A percentile compares a stretch with the other conserved stretches of the same genome.
Evolutionary conservation across 2,888 invertebrate genomes (phyloP).

Genomic region (Griposia aprilina): DNA sequence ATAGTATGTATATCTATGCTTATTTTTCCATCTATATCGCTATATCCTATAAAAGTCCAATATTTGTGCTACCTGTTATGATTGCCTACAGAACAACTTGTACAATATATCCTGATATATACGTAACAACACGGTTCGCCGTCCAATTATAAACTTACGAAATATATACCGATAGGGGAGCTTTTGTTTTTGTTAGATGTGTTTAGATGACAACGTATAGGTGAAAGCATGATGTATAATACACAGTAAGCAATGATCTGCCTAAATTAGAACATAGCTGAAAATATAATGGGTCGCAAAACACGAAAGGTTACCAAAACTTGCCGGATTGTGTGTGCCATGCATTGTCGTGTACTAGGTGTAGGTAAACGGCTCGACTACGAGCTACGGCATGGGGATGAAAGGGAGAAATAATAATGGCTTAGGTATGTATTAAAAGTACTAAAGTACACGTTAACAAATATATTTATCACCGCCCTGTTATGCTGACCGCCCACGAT

Average conservation of each 20-base stretch:
- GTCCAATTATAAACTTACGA: conserved; percentile 59
- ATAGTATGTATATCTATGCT: conserved; percentile 70
- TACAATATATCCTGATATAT: conserved; percentile 59
- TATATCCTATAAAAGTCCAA: conserved; percentile 68
- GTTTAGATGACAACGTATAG: conserved; percentile 79
- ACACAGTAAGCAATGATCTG: conserved; percentile 77
- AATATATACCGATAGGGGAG: conserved; percentile 71
- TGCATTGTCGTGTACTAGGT: conserved; percentile 76
- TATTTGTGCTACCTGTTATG: conserved; percentile 62
- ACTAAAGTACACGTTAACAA: conserved; percentile 41
- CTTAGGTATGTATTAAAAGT: conserved; percentile 64
- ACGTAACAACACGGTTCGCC: conserved; percentile 59
- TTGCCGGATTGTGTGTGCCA: conserved; percentile 80
- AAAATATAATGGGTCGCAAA: conserved; percentile 68
- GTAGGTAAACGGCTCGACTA: conserved; percentile 63
- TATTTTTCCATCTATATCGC: conserved; percentile 71
- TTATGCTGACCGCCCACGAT: conserved; percentile 38
- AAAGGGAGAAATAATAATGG: conserved; percentile 54
- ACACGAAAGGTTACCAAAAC: conserved; percentile 72
- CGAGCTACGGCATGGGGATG: conserved; percentile 69
- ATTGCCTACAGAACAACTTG: conserved; percentile 61
- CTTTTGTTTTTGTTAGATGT: conserved; percentile 78
- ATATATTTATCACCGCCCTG: conserved; percentile 34
- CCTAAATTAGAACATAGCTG: conserved; percentile 81
- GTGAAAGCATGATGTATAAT: conserved; percentile 83